Conservation (phyloP, 1,140 invertebrate genomes). For the Heliconius nattereri region DNA sequence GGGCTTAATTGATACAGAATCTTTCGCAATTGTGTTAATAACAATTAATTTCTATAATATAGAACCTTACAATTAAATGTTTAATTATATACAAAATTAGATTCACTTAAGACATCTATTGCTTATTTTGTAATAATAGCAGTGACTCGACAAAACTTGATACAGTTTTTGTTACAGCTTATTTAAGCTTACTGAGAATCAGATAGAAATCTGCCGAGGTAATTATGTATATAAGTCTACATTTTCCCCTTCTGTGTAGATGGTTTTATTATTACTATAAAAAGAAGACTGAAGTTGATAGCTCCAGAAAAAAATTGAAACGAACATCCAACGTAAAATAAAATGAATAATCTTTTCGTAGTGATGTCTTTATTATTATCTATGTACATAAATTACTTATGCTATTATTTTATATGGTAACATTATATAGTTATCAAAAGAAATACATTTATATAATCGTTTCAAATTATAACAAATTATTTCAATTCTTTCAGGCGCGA, state of each 20-base stretch:
- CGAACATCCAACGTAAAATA: not conserved
- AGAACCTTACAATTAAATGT: not conserved
- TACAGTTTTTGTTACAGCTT: conserved; percentile 6
- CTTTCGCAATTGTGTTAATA: conserved; percentile 4
- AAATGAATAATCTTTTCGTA: not conserved
- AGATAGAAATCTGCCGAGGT: not conserved
- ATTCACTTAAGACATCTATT: not conserved
- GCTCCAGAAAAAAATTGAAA: not conserved
- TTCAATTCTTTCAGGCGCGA: conserved; percentile 57
- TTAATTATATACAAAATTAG: not conserved
- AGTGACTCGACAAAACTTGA: not conserved
- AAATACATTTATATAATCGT: not conserved
- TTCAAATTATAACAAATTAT: not conserved
- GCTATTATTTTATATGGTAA: too few relatives aligned
- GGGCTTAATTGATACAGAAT: not conserved
- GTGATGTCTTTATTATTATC: not conserved
- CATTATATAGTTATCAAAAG: too few relatives aligned
- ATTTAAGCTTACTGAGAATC: conserved; percentile 9
- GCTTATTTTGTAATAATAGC: not conserved
- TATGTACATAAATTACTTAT: too few relatives aligned
- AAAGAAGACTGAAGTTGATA: not conserved
- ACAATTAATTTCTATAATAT: conserved; percentile 5
- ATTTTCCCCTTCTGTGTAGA: not conserved
- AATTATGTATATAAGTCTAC: conserved; percentile 1
- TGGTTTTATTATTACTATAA: not conserved